phyloP scores from a whole-genome alignment of 2,113 vertebrate species.

The Theropithecus gelada region DNA sequence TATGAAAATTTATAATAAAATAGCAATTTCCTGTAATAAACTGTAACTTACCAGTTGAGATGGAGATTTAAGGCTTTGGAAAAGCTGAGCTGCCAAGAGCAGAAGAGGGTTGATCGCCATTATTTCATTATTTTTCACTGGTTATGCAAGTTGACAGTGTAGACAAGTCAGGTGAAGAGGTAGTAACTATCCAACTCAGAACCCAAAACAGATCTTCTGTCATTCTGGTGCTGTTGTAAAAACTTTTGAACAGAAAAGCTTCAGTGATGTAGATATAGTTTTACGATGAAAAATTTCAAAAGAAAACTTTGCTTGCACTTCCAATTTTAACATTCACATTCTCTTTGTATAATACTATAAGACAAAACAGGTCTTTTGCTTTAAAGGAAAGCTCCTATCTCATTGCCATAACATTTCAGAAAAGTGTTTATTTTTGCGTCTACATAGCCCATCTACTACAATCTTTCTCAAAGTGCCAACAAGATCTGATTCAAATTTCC shows the following conservation, averaged over 20 bases:
- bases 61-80: neutral
- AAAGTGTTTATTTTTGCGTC: neutral
- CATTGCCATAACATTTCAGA: neutral
- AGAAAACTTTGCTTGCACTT: neutral
- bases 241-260: neutral
- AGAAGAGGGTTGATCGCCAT: neutral
- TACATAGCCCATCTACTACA: neutral
- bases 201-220: neutral
- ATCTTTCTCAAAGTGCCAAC: neutral
- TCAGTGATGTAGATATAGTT: neutral
- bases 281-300: neutral
- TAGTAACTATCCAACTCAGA: neutral
- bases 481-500: neutral
- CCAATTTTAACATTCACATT: neutral
- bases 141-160: neutral
- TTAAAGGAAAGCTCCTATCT: neutral
- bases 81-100: neutral
- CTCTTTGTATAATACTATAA: neutral
- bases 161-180: neutral
- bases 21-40: conserved; percentile 34
- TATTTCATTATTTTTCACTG: neutral
- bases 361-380: neutral
- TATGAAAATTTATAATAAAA: conserved; percentile 26
- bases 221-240: neutral
- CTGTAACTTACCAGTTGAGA: neutral